These are phyloP conservation scores for Ecdyonurus torrentis DNA, from an alignment of 2,888 invertebrate genomes.

Conservation along the genomic window DNA sequence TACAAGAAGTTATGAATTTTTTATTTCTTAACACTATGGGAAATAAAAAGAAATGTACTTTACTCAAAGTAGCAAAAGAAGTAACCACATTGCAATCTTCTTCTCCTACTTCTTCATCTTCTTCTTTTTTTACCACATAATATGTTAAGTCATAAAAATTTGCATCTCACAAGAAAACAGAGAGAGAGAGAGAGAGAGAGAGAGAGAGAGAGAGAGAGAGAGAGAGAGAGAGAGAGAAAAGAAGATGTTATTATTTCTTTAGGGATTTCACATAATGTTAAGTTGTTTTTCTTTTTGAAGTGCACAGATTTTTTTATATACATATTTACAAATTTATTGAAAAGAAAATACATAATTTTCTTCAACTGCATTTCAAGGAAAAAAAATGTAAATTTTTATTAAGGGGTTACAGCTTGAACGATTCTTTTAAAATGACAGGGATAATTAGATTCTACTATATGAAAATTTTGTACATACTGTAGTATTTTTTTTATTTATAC, in stretches of 20 bases:
- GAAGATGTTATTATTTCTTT: background rate
- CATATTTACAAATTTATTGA: too few relatives aligned
- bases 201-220: too few relatives aligned
- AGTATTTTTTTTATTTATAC: too few relatives aligned
- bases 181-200: too few relatives aligned
- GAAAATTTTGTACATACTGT: too few relatives aligned
- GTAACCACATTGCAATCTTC: background rate
- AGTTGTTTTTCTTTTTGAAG: background rate
- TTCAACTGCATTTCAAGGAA: too few relatives aligned
- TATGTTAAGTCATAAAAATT: background rate
- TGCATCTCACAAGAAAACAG: conserved; percentile 1
- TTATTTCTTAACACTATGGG: background rate
- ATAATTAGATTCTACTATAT: too few relatives aligned
- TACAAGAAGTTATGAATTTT: conserved; percentile 3
- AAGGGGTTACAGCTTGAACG: too few relatives aligned
- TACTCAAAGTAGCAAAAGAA: background rate
- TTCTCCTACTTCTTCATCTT: background rate
- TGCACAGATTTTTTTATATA: background rate
- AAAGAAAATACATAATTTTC: background rate
- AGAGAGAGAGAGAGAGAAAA: too few relatives aligned
- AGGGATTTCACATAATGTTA: background rate
- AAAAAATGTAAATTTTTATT: too few relatives aligned
- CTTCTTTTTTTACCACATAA: background rate
- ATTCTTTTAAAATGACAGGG: too few relatives aligned
- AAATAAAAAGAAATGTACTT: background rate